phyloP scores from a whole-genome alignment of 2,888 invertebrate genomes.

The Eurytoma adleriae region DNA sequence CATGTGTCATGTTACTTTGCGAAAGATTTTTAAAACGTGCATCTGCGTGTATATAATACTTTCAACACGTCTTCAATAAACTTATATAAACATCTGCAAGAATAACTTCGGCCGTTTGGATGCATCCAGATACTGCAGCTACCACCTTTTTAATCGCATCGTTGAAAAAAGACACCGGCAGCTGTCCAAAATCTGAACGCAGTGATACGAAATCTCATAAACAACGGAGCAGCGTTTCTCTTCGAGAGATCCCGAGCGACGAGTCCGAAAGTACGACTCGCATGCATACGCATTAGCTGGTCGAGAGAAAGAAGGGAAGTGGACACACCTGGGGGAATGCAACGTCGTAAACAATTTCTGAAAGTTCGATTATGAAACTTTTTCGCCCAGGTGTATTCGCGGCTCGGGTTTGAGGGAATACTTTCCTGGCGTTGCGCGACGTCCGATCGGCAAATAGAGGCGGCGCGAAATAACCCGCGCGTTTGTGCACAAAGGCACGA shows the following conservation, averaged over 20 bases:
- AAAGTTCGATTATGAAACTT: constrained; percentile 75
- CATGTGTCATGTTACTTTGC: too few relatives aligned
- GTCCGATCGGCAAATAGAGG: background rate
- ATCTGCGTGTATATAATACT: too few relatives aligned
- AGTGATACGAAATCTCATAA: constrained; percentile 38
- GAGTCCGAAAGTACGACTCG: constrained; percentile 23
- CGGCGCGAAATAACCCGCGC: too few relatives aligned
- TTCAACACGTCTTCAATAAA: too few relatives aligned
- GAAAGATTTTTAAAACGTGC: too few relatives aligned
- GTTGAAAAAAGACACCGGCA: background rate
- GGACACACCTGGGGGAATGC: constrained; percentile 35
- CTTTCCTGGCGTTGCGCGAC: background rate
- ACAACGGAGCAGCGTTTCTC: constrained; percentile 10
- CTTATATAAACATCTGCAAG: too few relatives aligned
- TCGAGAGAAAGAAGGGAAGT: background rate
- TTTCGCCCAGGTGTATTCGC: constrained; percentile 40
- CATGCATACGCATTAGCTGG: constrained; percentile 31
- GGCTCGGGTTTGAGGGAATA: background rate
- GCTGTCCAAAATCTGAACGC: background rate
- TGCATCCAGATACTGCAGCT: background rate
- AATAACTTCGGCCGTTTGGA: background rate
- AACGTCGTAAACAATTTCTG: constrained; percentile 71
- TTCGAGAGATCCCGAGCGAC: background rate
- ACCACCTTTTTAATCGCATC: background rate
- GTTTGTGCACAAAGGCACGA: too few relatives aligned